Conservation (phyloP, 1,140 invertebrate genomes). For the Mycetomoellerius zeteki region DNA sequence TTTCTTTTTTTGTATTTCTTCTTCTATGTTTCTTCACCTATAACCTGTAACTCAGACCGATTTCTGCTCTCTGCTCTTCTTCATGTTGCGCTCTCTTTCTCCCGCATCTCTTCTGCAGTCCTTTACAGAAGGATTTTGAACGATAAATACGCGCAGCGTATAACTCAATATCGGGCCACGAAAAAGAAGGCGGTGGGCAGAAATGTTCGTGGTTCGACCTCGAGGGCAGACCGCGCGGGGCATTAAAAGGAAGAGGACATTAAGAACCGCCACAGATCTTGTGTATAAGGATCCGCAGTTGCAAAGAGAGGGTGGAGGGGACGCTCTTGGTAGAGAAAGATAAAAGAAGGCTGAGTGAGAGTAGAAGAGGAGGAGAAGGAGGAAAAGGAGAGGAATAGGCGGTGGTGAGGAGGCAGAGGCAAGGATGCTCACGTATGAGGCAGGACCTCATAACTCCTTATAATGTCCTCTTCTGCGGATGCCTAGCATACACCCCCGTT, state of each 20-base stretch:
- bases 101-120: constrained; percentile 46
- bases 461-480: constrained; percentile 87
- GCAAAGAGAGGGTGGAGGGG: constrained; percentile 71
- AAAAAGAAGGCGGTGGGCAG: constrained; percentile 82
- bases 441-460: constrained; percentile 87
- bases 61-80: constrained; percentile 20
- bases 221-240: constrained; percentile 83
- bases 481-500: constrained; percentile 86
- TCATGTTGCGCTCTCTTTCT: constrained; percentile 36
- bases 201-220: constrained; percentile 85
- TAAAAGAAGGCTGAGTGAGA: constrained; percentile 69
- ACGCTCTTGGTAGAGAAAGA: constrained; percentile 67
- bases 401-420: constrained; percentile 75
- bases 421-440: constrained; percentile 85
- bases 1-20: constrained; percentile 20
- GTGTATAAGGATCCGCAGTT: constrained; percentile 83
- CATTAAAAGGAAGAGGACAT: constrained; percentile 87
- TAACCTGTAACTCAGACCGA: constrained; percentile 23
- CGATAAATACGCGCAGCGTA: constrained; percentile 84
- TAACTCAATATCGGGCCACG: constrained; percentile 85
- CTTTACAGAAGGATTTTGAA: constrained; percentile 79
- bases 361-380: constrained; percentile 56
- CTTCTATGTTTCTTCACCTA: constrained; percentile 9
- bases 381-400: constrained; percentile 10
- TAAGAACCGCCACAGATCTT: constrained; percentile 86